Evolutionary conservation across 2,797 vertebrate genomes (phyloP).

Genomic region (Lutra lutra): DNA sequence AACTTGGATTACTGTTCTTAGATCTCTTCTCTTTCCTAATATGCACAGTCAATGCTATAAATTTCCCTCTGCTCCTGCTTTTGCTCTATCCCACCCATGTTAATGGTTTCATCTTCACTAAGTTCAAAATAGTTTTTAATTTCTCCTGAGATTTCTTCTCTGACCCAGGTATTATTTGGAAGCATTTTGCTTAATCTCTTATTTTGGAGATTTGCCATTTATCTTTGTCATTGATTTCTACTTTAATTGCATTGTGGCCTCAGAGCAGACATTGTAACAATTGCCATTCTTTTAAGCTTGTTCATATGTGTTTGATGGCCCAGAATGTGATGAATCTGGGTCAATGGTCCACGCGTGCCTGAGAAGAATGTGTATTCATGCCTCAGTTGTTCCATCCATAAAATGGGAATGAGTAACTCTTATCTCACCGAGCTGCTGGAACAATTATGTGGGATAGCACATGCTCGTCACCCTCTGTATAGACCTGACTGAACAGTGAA

Average conservation of each 20-base stretch:
- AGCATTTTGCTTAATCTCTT: background rate
- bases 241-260: background rate
- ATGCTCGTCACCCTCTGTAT: accelerated
- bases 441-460: accelerated
- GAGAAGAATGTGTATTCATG: background rate
- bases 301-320: background rate
- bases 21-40: background rate
- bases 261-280: background rate
- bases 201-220: background rate
- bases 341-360: too few species aligned
- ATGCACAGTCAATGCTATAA: too few species aligned
- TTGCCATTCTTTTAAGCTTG: background rate
- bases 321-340: background rate
- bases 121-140: background rate
- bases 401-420: too few species aligned
- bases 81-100: background rate
- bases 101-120: background rate
- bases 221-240: background rate
- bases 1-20: background rate
- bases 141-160: background rate
- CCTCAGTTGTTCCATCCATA: too few species aligned
- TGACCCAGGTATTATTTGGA: background rate
- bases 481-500: too few species aligned
- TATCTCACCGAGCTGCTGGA: accelerated
- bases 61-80: background rate